Evolutionary conservation across 2,797 vertebrate species (phyloP), one percentile per base, ranked within the genome.

Genomic region (Dermochelys coriacea): DNA sequence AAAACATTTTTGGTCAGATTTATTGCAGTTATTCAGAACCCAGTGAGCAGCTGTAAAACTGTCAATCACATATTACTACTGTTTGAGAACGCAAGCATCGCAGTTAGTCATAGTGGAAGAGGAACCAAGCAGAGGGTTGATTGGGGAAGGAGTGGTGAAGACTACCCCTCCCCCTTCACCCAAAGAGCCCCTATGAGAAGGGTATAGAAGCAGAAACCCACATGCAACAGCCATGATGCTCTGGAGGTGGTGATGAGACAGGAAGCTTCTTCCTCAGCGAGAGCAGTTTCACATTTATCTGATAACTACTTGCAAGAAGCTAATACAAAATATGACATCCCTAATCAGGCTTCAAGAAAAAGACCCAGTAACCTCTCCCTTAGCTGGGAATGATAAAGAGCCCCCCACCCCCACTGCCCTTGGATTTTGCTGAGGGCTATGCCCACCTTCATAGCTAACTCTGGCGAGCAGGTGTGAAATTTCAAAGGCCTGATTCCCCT

Each of bases 341-440:
- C 4, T 31, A 49, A 21, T 21, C 41, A 83, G 23, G 45, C 23
- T 23, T 11, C 31, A 82, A 3, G 12, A 75, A 50, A 12, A 31
- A 50, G 31, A 83, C 47, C 29, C 19, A 64, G 18, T 4, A 83
- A 83, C 45, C 21, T 27, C 57, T 49, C 34, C 19, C 57, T 16
- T 15, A n/a, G 81, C 12, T 82, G 37, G 23, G 45, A 47, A 82
- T 49, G 19, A 59, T 41, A 8, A 34, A 10, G 10, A 34, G 4
- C 18, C 1, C 3, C 11, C 18, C 37, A 5, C 45, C 3, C 11
- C 18, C 37, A 5, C 45, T 47, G 14, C 11, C 1, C 12, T 3
- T 49, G 1, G 29, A 34, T 55, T 47, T 59, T 34, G 8, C 23
- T 11, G 47, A 25, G 23, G 34, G 45, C 1, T 6, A 37, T 2